phyloP scores from a whole-genome alignment of 1,140 invertebrate species.

The Cecropterus lyciades region DNA sequence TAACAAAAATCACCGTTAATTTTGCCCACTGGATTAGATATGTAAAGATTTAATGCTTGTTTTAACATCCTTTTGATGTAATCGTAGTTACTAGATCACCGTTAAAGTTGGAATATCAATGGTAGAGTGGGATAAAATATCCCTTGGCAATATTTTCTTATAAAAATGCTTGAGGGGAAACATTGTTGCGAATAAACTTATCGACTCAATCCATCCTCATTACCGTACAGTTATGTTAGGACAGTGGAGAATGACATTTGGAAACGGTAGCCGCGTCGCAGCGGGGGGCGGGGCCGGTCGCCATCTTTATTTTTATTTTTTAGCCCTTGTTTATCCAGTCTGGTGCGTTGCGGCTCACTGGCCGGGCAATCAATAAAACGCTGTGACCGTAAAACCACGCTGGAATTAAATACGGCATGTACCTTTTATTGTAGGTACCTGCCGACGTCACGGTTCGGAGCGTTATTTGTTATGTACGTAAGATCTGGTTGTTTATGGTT shows the following conservation, averaged over 20 bases:
- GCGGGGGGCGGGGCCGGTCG: conserved; percentile 72
- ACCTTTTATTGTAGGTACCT: conserved; percentile 48
- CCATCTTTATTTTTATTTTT: conserved; percentile 78
- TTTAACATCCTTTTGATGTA: too few relatives aligned
- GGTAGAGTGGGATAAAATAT: too few relatives aligned
- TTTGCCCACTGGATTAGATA: too few relatives aligned
- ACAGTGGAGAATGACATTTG: conserved; percentile 74
- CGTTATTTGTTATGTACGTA: conserved; percentile 41
- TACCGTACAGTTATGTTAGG: conserved; percentile 45
- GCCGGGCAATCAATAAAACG: conserved; percentile 76
- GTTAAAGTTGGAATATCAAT: too few relatives aligned
- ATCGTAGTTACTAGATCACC: too few relatives aligned
- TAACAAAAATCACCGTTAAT: too few relatives aligned
- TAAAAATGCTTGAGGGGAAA: background rate
- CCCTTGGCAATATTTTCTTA: too few relatives aligned
- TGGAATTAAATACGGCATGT: conserved; percentile 70
- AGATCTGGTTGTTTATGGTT: conserved; percentile 9
- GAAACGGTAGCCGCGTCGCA: conserved; percentile 73
- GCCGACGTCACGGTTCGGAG: conserved; percentile 47
- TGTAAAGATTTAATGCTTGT: too few relatives aligned
- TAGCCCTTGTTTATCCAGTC: conserved; percentile 78
- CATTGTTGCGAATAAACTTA: conserved; percentile 7
- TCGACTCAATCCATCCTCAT: conserved; percentile 50
- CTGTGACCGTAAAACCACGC: conserved; percentile 67
- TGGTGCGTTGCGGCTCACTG: conserved; percentile 65